Evolutionary conservation across 2,888 invertebrate species (phyloP).

Genomic region (Epiblema foenella): DNA sequence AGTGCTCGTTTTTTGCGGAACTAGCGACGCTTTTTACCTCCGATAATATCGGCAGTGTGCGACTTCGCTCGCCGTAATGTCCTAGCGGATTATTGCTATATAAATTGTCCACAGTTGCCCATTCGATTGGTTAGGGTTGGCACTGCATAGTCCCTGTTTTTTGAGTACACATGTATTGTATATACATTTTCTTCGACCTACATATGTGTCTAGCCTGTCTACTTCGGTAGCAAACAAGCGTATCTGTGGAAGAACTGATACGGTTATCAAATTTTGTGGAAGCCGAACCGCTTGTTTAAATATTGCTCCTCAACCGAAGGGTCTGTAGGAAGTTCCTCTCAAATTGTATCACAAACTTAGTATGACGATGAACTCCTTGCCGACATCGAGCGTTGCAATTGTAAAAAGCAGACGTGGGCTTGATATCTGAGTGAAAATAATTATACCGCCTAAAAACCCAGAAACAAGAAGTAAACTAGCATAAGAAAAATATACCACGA

Average conservation of each 20-base stretch:
- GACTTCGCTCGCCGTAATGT: constrained; percentile 71
- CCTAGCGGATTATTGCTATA: constrained; percentile 83
- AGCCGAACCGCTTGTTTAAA: too few relatives aligned
- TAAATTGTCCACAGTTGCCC: constrained; percentile 83
- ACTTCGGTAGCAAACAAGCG: too few relatives aligned
- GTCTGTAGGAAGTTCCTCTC: too few relatives aligned
- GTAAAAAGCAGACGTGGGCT: too few relatives aligned
- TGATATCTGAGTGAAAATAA: background rate
- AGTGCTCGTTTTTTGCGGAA: constrained; percentile 82
- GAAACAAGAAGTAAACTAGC: background rate
- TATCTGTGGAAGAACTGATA: too few relatives aligned
- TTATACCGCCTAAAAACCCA: background rate
- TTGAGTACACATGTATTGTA: too few relatives aligned
- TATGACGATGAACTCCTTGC: background rate
- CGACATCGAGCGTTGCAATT: background rate
- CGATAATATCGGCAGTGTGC: constrained; percentile 78
- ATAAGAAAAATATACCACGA: background rate
- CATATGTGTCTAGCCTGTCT: too few relatives aligned
- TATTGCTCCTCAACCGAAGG: too few relatives aligned
- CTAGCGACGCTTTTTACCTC: constrained; percentile 74
- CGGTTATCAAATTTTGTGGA: too few relatives aligned
- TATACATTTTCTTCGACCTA: too few relatives aligned
- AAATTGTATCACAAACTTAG: too few relatives aligned
- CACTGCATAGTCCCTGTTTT: constrained; percentile 27
- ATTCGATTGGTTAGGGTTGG: constrained; percentile 76